These are phyloP conservation scores for Xylota sylvarum DNA, from an alignment of 2,888 invertebrate species.

Conservation along the genomic window DNA sequence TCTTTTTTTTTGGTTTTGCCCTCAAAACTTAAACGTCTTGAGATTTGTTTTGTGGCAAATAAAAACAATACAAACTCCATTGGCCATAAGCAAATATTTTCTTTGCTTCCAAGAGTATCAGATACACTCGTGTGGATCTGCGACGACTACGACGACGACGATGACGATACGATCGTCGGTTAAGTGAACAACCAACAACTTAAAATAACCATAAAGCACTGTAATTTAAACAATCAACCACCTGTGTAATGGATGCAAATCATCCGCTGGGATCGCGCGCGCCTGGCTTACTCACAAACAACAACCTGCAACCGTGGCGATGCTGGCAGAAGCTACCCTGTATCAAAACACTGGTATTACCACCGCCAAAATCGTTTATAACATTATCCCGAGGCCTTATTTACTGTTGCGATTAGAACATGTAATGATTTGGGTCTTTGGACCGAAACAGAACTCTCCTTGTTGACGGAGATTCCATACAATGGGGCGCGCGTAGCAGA, in stretches of 20 bases:
- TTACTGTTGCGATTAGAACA: slow-evolving; percentile 75
- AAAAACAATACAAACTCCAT: slow-evolving; percentile 13
- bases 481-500: slow-evolving; percentile 20
- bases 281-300: background rate
- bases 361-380: slow-evolving; percentile 63
- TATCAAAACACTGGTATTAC: slow-evolving; percentile 45
- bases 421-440: slow-evolving; percentile 68
- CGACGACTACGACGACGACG: background rate
- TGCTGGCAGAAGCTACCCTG: slow-evolving; percentile 50
- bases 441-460: slow-evolving; percentile 20
- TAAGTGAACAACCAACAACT: slow-evolving; percentile 66
- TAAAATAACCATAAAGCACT: slow-evolving; percentile 72
- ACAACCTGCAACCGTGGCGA: slow-evolving; percentile 1
- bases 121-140: background rate
- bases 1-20: background rate
- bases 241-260: slow-evolving; percentile 74
- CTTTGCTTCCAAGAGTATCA: background rate
- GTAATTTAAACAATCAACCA: slow-evolving; percentile 74
- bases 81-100: slow-evolving; percentile 53
- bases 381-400: slow-evolving; percentile 61
- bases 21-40: slow-evolving; percentile 5
- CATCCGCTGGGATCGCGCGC: slow-evolving; percentile 54
- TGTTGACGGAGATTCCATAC: slow-evolving; percentile 5
- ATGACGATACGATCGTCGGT: slow-evolving; percentile 36
- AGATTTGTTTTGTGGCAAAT: background rate